A percentile compares a stretch with the other conserved stretches of the same genome.
Conservation (phyloP, 2,797 vertebrate species). For the Muscicapa striata region DNA sequence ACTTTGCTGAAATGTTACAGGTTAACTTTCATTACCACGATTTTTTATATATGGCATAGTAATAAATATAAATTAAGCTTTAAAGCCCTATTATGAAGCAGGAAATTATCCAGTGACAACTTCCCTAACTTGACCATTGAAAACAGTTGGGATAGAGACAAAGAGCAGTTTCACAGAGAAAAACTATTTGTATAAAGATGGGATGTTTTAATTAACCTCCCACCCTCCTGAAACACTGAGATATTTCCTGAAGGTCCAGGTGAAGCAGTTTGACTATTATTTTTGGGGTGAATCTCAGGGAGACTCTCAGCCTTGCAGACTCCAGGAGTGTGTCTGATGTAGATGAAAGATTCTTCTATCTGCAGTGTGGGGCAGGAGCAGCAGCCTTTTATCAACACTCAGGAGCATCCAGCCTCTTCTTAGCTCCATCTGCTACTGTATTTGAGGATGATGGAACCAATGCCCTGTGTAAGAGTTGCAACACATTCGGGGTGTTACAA, state of each 20-base stretch:
- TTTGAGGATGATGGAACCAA: neutral
- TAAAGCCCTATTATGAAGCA: neutral
- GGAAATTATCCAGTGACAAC: neutral
- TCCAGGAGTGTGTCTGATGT: neutral
- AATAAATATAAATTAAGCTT: conserved; percentile 20
- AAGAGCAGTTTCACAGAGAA: neutral
- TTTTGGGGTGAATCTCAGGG: neutral
- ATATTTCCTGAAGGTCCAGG: neutral
- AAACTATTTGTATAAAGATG: neutral
- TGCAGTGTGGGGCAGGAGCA: neutral
- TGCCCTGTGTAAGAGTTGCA: neutral
- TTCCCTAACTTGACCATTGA: neutral
- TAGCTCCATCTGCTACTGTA: neutral
- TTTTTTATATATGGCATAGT: neutral
- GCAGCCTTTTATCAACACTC: neutral
- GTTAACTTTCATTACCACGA: neutral
- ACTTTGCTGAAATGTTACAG: neutral
- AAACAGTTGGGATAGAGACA: neutral
- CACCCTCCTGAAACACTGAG: neutral
- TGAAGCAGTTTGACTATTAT: neutral
- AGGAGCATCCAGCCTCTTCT: neutral
- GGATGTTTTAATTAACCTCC: neutral
- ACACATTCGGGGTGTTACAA: neutral
- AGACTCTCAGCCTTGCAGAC: neutral
- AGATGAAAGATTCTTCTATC: neutral